Percentiles rank a stretch among this genome's conserved stretches.
Evolutionary conservation across 2,797 vertebrate genomes (phyloP).

Genomic region (Gymnocypris eckloni): DNA sequence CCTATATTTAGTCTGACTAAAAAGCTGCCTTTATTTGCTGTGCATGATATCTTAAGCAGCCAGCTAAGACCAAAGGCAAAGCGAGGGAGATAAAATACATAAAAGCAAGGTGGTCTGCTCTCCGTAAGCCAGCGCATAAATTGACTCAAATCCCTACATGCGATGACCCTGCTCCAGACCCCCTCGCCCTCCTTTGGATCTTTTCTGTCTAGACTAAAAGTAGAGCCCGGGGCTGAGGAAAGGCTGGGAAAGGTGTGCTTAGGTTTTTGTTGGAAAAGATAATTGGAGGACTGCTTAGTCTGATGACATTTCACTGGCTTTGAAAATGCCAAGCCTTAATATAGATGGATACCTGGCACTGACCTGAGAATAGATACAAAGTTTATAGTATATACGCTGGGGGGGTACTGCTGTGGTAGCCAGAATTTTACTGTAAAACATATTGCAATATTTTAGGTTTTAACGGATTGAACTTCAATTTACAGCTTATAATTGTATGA

Average conservation of each 20-base stretch:
- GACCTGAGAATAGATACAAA: background rate
- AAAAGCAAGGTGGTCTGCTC: slow-evolving; percentile 51
- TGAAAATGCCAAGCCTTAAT: slow-evolving; percentile 35
- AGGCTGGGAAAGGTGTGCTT: background rate
- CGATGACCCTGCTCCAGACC: slow-evolving; percentile 8
- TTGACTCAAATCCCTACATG: slow-evolving; percentile 49
- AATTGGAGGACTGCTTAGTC: slow-evolving; percentile 22
- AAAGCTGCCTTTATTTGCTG: slow-evolving; percentile 51
- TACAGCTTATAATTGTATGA: background rate
- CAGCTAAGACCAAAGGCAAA: slow-evolving; percentile 44
- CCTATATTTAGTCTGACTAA: slow-evolving; percentile 66
- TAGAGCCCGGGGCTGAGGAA: slow-evolving; percentile 2
- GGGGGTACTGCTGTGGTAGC: background rate
- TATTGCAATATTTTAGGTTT: background rate
- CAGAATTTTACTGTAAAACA: background rate
- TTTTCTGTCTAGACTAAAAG: slow-evolving; percentile 52
- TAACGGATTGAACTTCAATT: background rate
- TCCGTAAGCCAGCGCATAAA: slow-evolving; percentile 41
- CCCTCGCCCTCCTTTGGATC: slow-evolving; percentile 12
- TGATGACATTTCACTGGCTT: slow-evolving; percentile 11
- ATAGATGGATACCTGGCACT: slow-evolving; percentile 16
- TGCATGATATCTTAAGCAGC: slow-evolving; percentile 47
- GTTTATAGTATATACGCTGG: background rate
- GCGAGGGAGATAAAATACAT: slow-evolving; percentile 44
- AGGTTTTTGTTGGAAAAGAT: background rate